Evolutionary conservation across 2,113 vertebrate species (phyloP), one percentile per base, ranked within the genome.

Genomic region (Elgaria multicarinata): DNA sequence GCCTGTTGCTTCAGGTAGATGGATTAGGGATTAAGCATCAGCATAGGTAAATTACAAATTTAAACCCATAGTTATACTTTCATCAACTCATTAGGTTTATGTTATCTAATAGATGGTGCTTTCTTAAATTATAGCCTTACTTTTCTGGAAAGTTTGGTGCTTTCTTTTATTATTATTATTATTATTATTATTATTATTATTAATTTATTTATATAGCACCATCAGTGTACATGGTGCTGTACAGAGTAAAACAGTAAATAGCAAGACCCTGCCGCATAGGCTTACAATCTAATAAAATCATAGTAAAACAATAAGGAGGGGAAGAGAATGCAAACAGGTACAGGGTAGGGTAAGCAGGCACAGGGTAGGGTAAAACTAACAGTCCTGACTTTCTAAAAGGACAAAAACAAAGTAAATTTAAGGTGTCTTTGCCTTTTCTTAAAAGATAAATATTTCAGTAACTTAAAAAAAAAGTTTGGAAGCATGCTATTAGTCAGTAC

Each of bases 371-470:
- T n/a, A n/a, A n/a, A n/a, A n/a, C n/a, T n/a, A n/a, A n/a, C n/a
- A n/a, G 85, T 20, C 89, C 9, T 6, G 14, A 89, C 89, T 92
- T 94, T 74, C 90, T 89, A 80, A 42, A 79, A 83, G 53, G 22
- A 81, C 22, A 90, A 81, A 42, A 86, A 44, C 24, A 74, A 93
- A 84, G 36, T 77, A 39, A 58, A 28, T 12, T 46, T 62, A 90
- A 91, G 18, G 91, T 31, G 66, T 36, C 66, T 20, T 4, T 58
- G 44, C 9, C 20, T 85, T 33, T 1, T 0, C 80, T 88, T 62
- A 6, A 24, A 33, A 71, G n/a, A 71, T 69, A 83, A 46, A 44
- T 18, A 31, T 22, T 53, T 50, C 7, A 1, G 12, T 53, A n/a
- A 72, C 3, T n/a, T 72, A 33, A 36, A 26, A 26, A 18, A 14